Conservation (phyloP, 1,140 invertebrate species). For the Lycorma delicatula region DNA sequence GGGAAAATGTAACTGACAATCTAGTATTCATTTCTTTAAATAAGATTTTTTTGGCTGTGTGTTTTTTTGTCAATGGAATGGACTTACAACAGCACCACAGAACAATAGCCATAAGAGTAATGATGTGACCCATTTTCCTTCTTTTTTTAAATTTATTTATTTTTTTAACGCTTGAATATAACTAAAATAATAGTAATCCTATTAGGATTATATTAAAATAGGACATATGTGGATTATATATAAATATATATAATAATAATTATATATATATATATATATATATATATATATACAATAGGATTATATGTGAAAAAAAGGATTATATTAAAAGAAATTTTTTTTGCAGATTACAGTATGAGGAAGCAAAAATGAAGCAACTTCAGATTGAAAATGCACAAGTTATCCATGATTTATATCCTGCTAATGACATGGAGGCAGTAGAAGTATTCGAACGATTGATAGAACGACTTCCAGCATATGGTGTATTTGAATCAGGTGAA, state of each 20-base stretch:
- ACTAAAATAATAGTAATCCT: too few species aligned
- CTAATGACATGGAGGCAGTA: conserved; percentile 73
- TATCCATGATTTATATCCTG: conserved; percentile 74
- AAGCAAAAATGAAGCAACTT: conserved; percentile 53
- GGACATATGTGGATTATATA: too few species aligned
- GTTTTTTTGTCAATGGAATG: too few species aligned
- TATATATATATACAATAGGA: not conserved
- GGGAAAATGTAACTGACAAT: too few species aligned
- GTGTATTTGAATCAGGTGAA: conserved; percentile 56
- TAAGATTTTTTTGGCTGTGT: too few species aligned
- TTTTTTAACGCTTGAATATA: too few species aligned
- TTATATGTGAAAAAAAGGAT: not conserved
- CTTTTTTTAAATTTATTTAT: too few species aligned
- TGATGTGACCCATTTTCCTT: too few species aligned
- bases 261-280: not conserved
- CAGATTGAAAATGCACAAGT: conserved; percentile 64
- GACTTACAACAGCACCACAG: too few species aligned
- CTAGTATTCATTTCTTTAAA: too few species aligned
- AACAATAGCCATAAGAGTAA: too few species aligned
- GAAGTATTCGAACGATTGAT: conserved; percentile 72
- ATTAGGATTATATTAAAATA: too few species aligned
- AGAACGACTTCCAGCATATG: conserved; percentile 60
- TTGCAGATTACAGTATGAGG: conserved; percentile 20
- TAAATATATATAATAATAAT: not conserved
- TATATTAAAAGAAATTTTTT: not conserved